Base-by-base conservation (phyloP, 2,113 vertebrate species). In the Oreochromis aureus region DNA sequence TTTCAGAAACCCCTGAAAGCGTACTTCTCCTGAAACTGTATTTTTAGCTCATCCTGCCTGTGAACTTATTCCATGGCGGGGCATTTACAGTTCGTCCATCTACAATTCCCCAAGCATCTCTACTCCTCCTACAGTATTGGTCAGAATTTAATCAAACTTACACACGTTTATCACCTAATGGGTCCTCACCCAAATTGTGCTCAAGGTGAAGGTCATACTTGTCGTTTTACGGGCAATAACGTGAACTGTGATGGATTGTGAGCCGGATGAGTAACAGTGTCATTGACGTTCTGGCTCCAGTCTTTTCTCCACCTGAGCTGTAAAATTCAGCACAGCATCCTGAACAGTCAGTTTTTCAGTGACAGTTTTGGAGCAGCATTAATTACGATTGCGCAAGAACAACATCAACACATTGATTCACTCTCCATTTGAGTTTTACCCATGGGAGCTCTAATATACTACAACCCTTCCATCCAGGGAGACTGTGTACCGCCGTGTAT, bases 401-500 rank as follows among this genome's bases (percentile, higher is more conserved):
- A 73, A 30, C 41, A 48, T 7, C 22, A 76, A 18, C 41, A 7
- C n/a, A 48, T 18, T 48, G 41, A 76, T 48, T 10, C 9, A 30
- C 27, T 73, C 22, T 73, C 22, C 36, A 18, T 80, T 56, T 34
- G 32, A 36, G 13, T 80, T 27, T 66, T 34, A 58, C 51, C 51
- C 32, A 36, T 2, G 15, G n/a, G 48, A 30, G 16, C 3, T 83
- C 56, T 46, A n/a, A 6, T 51, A 11, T n/a, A 48, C 15, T 51
- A 11, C 4, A 78, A 51, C 16, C 24, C 1, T 76, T 48, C 24
- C 44, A 78, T 12, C 44, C 44, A 32, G 44, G 24, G 6, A 48
- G 71, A 5, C 16, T 78, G 11, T 51, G 71, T 51, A 78, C 24
- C 0, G 10, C 0, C 18, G 0, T 51, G 32, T 27, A 1, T 51